Conservation (phyloP, 2,888 invertebrate genomes). For the Drosophila mimica region DNA sequence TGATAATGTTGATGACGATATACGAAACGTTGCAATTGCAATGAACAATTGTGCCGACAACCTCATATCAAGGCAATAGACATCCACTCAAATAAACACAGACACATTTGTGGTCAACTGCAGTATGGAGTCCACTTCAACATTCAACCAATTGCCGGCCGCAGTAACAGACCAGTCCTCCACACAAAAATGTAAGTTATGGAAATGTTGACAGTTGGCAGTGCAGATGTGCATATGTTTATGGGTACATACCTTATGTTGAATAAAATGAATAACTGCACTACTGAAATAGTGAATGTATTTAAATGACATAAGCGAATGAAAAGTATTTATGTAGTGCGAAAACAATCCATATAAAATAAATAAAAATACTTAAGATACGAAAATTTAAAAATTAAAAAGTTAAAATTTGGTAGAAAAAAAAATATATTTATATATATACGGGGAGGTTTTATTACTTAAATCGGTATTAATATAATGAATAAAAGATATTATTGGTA, state of each 20-base stretch:
- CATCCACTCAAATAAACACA: constrained; percentile 7
- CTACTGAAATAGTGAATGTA: background rate
- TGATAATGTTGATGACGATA: constrained; percentile 10
- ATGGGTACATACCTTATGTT: background rate
- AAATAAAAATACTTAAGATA: background rate
- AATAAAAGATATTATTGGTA: too few species aligned
- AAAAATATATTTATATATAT: too few species aligned
- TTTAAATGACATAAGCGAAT: background rate
- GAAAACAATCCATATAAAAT: background rate
- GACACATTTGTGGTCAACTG: constrained; percentile 38
- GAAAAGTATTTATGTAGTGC: background rate
- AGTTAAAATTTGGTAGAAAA: background rate
- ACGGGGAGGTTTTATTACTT: too few species aligned
- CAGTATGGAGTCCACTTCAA: constrained; percentile 33
- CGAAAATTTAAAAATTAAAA: background rate
- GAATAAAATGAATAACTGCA: background rate
- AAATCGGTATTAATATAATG: too few species aligned
- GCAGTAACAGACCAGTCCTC: constrained; percentile 8
- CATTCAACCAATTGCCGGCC: constrained; percentile 11
- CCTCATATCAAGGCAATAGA: constrained; percentile 26
- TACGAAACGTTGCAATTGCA: constrained; percentile 24
- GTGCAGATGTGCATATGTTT: constrained; percentile 17
- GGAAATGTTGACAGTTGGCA: constrained; percentile 46
- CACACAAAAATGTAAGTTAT: constrained; percentile 52
- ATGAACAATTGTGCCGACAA: constrained; percentile 29